Evolutionary conservation across 1,140 invertebrate genomes (phyloP), one percentile per base, ranked within the genome.

Genomic region (Copidosoma floridanum): DNA sequence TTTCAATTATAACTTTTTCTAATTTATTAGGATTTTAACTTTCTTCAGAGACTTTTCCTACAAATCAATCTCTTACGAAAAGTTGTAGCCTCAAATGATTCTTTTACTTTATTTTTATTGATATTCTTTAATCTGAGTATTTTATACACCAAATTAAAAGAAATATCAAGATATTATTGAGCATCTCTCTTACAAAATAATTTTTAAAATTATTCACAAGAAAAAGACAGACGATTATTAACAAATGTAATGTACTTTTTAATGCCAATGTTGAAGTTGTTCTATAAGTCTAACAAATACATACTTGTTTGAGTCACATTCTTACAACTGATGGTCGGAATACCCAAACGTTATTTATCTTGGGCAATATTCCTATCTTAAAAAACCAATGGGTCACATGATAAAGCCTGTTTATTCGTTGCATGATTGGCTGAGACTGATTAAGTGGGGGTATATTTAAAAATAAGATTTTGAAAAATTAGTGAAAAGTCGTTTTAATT

Each of bases 1-100:
- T 50, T 59, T 76, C 67, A 47, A 73, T 73, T 16, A 71, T 53
- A 7, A 68, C 61, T 59, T 66, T 68, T 60, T 71, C 68, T n/a
- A 52, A 61, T 63, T 29, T 65, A 54, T 57, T 71, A 72, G 27
- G 71, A 35, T 14, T 26, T 26, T 35, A 3, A 29, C 70, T 40
- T 50, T 48, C 60, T 21, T 61, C 8, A 41, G 64, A 60, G 18
- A 47, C 35, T 12, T 56, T n/a, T 44, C 52, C 50, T 68, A 23
- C 63, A 38, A 37, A 46, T 41, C 16, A 62, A 29, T 23, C 57
- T 11, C 38, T 32, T 18, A 14, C 21, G 23, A 40, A 23, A 24
- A 44, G 18, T 20, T 21, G 32, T 60, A 29, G 24, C 27, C 26
- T 63, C 51, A 3, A 16, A 63, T 51, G n/a, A 51, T 12, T 32